Evolutionary conservation across 1,140 invertebrate genomes (phyloP).

Genomic region (Anadara kagoshimensis): DNA sequence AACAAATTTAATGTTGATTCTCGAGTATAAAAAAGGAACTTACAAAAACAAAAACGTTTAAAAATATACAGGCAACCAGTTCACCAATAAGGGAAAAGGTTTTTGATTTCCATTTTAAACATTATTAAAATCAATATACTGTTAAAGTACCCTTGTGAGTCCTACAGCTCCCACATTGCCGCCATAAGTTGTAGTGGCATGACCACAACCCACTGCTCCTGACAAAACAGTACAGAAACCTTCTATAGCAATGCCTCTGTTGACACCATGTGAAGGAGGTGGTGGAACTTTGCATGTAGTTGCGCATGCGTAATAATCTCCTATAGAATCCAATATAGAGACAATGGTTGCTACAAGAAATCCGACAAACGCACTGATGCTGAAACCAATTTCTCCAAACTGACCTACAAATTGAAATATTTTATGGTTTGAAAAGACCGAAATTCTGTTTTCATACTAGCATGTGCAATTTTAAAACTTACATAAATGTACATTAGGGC

Average conservation of each 20-base stretch:
- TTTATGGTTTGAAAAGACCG: neutral
- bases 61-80: too few relatives aligned
- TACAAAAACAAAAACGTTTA: too few relatives aligned
- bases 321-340: constrained; percentile 62
- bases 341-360: constrained; percentile 49
- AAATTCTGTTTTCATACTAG: too few relatives aligned
- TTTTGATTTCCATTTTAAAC: too few relatives aligned
- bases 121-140: neutral
- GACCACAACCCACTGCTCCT: constrained; percentile 85
- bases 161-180: constrained; percentile 91
- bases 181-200: constrained; percentile 88
- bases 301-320: constrained; percentile 58
- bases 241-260: constrained; percentile 82
- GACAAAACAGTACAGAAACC: constrained; percentile 87
- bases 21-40: too few relatives aligned
- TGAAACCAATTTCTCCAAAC: constrained; percentile 49
- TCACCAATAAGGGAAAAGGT: too few relatives aligned
- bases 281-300: constrained; percentile 38
- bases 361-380: constrained; percentile 34
- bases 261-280: constrained; percentile 48
- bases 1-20: too few relatives aligned
- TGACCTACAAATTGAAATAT: constrained; percentile 41
- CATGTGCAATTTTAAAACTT: too few relatives aligned
- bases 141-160: neutral
- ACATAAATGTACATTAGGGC: too few relatives aligned